phyloP scores from a whole-genome alignment of 1,140 invertebrate species.

The Acromyrmex charruanus region DNA sequence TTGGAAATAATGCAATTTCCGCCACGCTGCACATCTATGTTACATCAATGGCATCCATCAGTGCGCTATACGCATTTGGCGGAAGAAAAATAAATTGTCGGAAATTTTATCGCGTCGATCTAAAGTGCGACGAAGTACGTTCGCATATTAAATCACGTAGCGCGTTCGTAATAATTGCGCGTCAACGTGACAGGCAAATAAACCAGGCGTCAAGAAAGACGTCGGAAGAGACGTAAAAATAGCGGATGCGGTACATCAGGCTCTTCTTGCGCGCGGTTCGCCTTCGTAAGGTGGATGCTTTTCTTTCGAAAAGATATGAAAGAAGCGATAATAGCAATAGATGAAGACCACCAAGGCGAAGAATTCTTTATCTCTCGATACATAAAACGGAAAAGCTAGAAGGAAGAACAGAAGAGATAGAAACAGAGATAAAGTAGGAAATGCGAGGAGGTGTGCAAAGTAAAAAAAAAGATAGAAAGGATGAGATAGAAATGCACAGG shows the following conservation, averaged over 20 bases:
- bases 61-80: not conserved
- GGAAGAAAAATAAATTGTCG: conserved; percentile 52
- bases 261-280: not conserved
- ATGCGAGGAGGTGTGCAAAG: not conserved
- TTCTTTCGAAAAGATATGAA: not conserved
- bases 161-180: conserved; percentile 46
- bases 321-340: conserved; percentile 3
- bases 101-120: conserved; percentile 52
- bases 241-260: not conserved
- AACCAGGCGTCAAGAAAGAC: not conserved
- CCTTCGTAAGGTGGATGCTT: not conserved
- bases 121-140: conserved; percentile 3
- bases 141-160: conserved; percentile 34
- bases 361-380: not conserved
- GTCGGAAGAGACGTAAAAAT: conserved; percentile 39
- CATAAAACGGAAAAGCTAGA: not conserved
- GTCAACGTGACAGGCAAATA: conserved; percentile 39
- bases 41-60: conserved; percentile 19
- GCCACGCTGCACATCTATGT: not conserved
- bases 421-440: not conserved
- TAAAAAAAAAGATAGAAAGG: not conserved
- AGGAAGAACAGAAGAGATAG: not conserved
- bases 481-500: not conserved
- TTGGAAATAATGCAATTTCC: conserved; percentile 56
- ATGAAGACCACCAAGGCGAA: not conserved